Conservation (phyloP, 2,113 vertebrate genomes). For the Saguinus imperator region DNA sequence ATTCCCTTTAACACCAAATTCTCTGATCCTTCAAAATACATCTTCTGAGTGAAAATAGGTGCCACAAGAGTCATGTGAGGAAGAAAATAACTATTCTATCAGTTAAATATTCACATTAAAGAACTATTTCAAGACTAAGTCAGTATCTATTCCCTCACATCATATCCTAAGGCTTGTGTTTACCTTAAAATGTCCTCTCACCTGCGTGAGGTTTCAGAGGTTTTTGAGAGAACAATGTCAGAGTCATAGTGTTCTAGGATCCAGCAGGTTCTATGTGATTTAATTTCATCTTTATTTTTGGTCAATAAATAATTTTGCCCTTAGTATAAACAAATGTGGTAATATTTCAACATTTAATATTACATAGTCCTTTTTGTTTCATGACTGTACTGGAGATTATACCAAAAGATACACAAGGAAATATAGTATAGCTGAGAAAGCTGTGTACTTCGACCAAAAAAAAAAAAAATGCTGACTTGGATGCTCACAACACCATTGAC, state of each 20-base stretch:
- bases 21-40: background rate
- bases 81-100: background rate
- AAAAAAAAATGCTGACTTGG: too few relatives aligned
- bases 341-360: background rate
- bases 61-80: background rate
- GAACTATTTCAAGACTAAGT: background rate
- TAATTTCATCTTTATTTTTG: background rate
- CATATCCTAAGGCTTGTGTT: background rate
- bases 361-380: background rate
- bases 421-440: background rate
- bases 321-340: background rate
- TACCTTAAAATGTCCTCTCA: background rate
- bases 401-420: background rate
- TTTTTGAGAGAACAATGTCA: background rate
- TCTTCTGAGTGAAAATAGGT: background rate
- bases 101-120: background rate
- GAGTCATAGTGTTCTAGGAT: background rate
- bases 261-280: background rate
- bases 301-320: background rate
- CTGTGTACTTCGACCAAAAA: too few relatives aligned
- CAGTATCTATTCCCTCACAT: background rate
- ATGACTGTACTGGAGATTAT: background rate
- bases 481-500: background rate
- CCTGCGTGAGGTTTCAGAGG: background rate
- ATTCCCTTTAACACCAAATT: background rate